Base-by-base conservation (phyloP, 1,140 invertebrate species). In the Lethrus apterus region DNA sequence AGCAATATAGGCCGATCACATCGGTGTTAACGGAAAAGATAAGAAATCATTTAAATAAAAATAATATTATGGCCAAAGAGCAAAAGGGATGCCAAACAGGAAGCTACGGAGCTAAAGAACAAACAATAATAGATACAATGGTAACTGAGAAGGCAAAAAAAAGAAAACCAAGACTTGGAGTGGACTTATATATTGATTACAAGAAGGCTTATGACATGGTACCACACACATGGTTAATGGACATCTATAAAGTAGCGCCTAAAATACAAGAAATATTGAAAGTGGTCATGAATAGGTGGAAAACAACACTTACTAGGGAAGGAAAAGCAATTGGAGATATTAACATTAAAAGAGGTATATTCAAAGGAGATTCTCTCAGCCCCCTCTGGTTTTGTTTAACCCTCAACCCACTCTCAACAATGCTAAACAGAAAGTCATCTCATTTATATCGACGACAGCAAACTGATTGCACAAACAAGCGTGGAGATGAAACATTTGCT, bases 381-480 rank as follows among this genome's bases (percentile, higher is more conserved):
- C 20, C 40, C 2, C 13, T 42, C n/a, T 42, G 21, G 40, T 26
- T 42, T 26, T 24, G 11, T 15, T 26, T 42, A n/a, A n/a, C 40
- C 7, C 2, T 42, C 9, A 42, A 42, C 21, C 40, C 20, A 26
- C 40, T 42, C 1, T 42, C 38, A 10, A 26, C 8, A 9, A 2
- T 21, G 24, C 13, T 42, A 24, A 42, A 42, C 15, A 26, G n/a
- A n/a, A n/a, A 42, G 15, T 15, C 21, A 42, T 15, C 14, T 30
- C 9, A 26, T 17, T 4, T 42, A 26, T 40, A 23, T 40, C 10
- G 17, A 21, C 10, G 17, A 40, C 10, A 21, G 11, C 13, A 23
- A 40, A 17, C 2, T 23, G 1, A 20, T 21, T n/a, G 17, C 7
- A 19, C 13, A 40, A 21, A 13, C 21, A 13, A 23, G 21, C 8